phyloP scores from a whole-genome alignment of 2,888 invertebrate genomes.

The Papilio demoleus region DNA sequence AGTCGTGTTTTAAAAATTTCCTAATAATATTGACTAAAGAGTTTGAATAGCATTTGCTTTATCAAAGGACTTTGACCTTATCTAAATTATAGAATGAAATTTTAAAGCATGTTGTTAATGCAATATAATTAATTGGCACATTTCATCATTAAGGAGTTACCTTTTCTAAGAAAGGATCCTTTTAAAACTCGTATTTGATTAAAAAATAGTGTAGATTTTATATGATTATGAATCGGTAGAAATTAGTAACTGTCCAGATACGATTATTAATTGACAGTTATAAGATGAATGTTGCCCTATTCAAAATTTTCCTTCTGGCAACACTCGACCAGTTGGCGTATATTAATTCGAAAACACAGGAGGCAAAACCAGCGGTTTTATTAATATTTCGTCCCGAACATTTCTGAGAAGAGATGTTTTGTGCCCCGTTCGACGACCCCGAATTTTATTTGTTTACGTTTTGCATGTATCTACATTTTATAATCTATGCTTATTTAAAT shows the following conservation, averaged over 20 bases:
- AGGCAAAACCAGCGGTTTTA: constrained; percentile 52
- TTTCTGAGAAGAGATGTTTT: constrained; percentile 74
- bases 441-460: constrained; percentile 61
- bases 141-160: not conserved
- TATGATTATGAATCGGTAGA: not conserved
- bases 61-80: constrained; percentile 7
- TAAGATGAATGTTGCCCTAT: constrained; percentile 37
- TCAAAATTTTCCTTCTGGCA: constrained; percentile 36
- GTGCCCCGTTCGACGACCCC: constrained; percentile 65
- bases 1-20: no score
- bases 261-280: constrained; percentile 38
- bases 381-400: constrained; percentile 64
- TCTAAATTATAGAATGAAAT: not conserved
- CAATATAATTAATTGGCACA: constrained; percentile 4
- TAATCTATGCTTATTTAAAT: constrained; percentile 45
- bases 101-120: not conserved
- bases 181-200: not conserved
- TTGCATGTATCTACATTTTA: constrained; percentile 22
- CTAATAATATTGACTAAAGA: no score
- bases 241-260: constrained; percentile 30
- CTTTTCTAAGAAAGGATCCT: constrained; percentile 12
- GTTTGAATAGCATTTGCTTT: not conserved
- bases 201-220: no score
- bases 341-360: constrained; percentile 58
- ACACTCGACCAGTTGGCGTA: constrained; percentile 28